phyloP scores from a whole-genome alignment of 1,140 invertebrate genomes.

The Prorops nasuta region DNA sequence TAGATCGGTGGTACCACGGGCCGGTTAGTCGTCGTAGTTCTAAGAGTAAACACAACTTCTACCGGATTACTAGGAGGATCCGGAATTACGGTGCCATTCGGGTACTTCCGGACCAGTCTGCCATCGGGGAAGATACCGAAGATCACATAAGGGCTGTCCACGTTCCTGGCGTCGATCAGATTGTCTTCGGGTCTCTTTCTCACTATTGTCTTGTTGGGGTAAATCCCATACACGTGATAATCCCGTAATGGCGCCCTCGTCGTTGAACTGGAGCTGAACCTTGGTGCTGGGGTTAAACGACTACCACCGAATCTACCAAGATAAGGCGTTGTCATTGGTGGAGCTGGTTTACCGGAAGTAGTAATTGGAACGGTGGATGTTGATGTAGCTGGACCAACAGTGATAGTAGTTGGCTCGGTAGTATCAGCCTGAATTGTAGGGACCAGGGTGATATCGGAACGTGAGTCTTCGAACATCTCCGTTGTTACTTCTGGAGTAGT shows the following conservation, averaged over 20 bases:
- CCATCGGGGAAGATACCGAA: slow-evolving; percentile 72
- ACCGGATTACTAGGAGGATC: slow-evolving; percentile 60
- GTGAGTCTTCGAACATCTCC: slow-evolving; percentile 4
- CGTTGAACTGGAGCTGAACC: slow-evolving; percentile 46
- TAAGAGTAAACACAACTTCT: slow-evolving; percentile 54
- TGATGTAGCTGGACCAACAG: slow-evolving; percentile 20
- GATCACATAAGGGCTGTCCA: slow-evolving; percentile 68
- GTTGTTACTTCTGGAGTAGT: background rate
- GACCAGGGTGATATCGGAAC: slow-evolving; percentile 4
- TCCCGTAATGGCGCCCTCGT: slow-evolving; percentile 60
- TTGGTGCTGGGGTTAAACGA: slow-evolving; percentile 44
- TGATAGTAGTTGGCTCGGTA: background rate
- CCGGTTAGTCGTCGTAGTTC: slow-evolving; percentile 50
- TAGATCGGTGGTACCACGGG: slow-evolving; percentile 31
- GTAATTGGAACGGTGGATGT: slow-evolving; percentile 43
- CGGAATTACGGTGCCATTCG: slow-evolving; percentile 71
- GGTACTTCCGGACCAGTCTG: slow-evolving; percentile 70
- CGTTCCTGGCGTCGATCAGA: slow-evolving; percentile 63
- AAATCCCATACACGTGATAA: slow-evolving; percentile 70
- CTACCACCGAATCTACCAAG: slow-evolving; percentile 45
- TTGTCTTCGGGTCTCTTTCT: slow-evolving; percentile 69
- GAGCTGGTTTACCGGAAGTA: slow-evolving; percentile 30
- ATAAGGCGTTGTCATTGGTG: slow-evolving; percentile 36
- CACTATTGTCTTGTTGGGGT: slow-evolving; percentile 73
- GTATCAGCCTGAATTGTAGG: too few species aligned